Evolutionary conservation across 2,113 vertebrate genomes (phyloP).

Genomic region (Australoheros scitulus): DNA sequence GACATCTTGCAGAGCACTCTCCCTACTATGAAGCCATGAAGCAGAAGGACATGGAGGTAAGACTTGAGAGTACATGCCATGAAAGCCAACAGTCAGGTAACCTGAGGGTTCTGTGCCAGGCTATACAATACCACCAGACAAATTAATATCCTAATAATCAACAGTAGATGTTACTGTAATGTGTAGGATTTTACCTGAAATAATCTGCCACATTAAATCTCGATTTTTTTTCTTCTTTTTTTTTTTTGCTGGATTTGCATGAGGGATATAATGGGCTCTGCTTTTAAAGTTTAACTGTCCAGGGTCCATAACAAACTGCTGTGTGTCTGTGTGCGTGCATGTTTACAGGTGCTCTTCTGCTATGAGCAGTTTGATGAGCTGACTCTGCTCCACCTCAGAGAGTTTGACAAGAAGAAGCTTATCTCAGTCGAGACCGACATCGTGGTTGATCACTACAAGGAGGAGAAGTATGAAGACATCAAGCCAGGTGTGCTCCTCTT

Average conservation of each 20-base stretch:
- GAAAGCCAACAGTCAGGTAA: background rate
- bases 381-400: conserved; percentile 91
- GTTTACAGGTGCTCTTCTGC: conserved; percentile 92
- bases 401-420: conserved; percentile 96
- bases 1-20: conserved; percentile 91
- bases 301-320: background rate
- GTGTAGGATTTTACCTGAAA: background rate
- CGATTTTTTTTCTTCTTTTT: too few relatives aligned
- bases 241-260: too few relatives aligned
- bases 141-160: background rate
- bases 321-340: background rate
- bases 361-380: conserved; percentile 98
- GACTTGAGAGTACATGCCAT: background rate
- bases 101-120: background rate
- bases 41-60: conserved; percentile 93
- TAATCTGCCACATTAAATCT: too few relatives aligned
- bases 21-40: conserved; percentile 98
- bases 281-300: too few relatives aligned
- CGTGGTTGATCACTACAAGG: conserved; percentile 96
- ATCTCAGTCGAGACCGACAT: conserved; percentile 98
- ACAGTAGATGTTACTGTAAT: background rate
- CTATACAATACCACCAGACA: background rate
- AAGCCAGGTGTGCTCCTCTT: conserved; percentile 78
- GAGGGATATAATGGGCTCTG: too few relatives aligned
- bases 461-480: conserved; percentile 90